These are phyloP conservation scores for Lates japonicus DNA, from an alignment of 2,797 vertebrate genomes.

Conservation along the genomic window DNA sequence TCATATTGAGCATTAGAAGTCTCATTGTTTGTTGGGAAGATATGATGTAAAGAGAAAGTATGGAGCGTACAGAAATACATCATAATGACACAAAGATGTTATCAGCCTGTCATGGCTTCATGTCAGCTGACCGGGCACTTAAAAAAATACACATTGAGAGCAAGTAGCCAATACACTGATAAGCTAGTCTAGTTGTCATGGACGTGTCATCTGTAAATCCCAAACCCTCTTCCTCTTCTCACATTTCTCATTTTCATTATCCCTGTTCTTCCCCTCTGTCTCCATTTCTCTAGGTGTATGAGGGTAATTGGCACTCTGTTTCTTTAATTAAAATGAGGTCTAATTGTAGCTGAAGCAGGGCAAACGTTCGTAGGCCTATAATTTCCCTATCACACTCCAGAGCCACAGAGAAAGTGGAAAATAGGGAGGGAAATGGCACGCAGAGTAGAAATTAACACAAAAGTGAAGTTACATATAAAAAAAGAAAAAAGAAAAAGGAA, in stretches of 20 bases:
- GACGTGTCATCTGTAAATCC: conserved; percentile 31
- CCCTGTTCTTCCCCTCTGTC: conserved; percentile 37
- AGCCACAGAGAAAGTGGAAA: conserved; percentile 64
- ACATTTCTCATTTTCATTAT: conserved; percentile 54
- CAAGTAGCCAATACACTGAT: conserved; percentile 26
- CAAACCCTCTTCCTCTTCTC: conserved; percentile 26
- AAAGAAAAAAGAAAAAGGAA: conserved; percentile 39
- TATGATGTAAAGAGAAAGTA: conserved; percentile 19
- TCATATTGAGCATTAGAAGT: conserved; percentile 13
- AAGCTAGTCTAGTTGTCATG: conserved; percentile 25
- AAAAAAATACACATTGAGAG: conserved; percentile 7
- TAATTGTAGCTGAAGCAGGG: conserved; percentile 84
- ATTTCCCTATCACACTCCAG: conserved; percentile 79
- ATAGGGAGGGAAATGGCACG: conserved; percentile 36
- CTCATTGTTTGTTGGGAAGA: neutral
- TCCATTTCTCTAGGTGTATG: conserved; percentile 65
- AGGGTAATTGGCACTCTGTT: conserved; percentile 84
- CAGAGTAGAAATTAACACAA: conserved; percentile 44
- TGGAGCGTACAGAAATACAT: conserved; percentile 1
- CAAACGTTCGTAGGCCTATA: conserved; percentile 77
- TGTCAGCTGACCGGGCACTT: neutral
- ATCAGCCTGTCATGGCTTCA: conserved; percentile 5
- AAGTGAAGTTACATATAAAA: conserved; percentile 43
- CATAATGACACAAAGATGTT: conserved; percentile 14
- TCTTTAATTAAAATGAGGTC: conserved; percentile 85